Evolutionary conservation across 2,888 invertebrate genomes (phyloP).

Genomic region (Ophion ellenae): DNA sequence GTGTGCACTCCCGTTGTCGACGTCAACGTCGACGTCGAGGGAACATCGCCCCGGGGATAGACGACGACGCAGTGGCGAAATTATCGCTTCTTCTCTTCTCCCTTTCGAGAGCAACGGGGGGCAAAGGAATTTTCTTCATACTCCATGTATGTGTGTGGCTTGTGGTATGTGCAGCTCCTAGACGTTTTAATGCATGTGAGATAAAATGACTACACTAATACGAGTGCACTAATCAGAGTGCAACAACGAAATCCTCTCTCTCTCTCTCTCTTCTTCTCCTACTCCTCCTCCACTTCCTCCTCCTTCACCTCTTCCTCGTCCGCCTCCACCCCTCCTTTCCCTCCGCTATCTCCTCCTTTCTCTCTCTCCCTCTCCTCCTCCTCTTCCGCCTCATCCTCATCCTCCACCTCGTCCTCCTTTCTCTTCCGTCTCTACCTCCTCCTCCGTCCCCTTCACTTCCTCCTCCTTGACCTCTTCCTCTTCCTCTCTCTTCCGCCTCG

Average conservation of each 20-base stretch:
- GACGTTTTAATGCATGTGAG: slow-evolving; percentile 16
- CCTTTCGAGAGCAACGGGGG: slow-evolving; percentile 40
- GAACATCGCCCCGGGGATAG: slow-evolving; percentile 50
- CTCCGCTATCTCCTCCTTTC: too few species aligned
- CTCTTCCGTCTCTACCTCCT: too few species aligned
- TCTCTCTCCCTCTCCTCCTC: too few species aligned
- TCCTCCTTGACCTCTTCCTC: too few species aligned
- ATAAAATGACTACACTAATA: slow-evolving; percentile 34
- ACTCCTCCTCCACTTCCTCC: not conserved
- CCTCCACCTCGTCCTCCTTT: too few species aligned
- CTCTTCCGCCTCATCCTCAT: too few species aligned
- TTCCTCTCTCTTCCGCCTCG: too few species aligned
- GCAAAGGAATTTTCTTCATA: slow-evolving; percentile 55
- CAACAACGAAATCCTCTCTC: slow-evolving; percentile 35
- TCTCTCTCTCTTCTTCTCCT: slow-evolving; percentile 5
- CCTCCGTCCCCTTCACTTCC: not conserved
- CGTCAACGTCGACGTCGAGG: slow-evolving; percentile 34
- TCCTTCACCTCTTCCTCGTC: too few species aligned
- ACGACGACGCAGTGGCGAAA: slow-evolving; percentile 68
- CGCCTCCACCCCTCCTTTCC: too few species aligned
- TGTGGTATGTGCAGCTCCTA: slow-evolving; percentile 12
- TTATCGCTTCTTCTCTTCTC: slow-evolving; percentile 63
- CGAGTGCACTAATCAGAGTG: slow-evolving; percentile 24
- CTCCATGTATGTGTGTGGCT: not conserved
- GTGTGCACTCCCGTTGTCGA: slow-evolving; percentile 47